Percentiles rank a stretch among this genome's conserved stretches.
These are phyloP conservation scores for Novumbra hubbsi DNA, from an alignment of 2,797 vertebrate species.

Conservation along the genomic window DNA sequence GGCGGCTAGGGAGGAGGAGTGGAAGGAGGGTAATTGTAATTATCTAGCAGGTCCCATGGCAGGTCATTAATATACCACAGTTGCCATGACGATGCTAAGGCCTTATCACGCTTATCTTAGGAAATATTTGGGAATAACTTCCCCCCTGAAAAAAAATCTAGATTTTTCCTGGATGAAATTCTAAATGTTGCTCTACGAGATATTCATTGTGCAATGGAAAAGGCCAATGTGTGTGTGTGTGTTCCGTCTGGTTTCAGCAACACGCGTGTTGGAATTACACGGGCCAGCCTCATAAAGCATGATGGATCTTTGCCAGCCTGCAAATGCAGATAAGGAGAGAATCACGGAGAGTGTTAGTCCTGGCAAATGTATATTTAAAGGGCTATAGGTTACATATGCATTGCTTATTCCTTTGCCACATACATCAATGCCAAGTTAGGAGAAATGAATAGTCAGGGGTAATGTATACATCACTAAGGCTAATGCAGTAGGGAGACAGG, in stretches of 20 bases:
- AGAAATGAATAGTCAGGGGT: conserved; percentile 75
- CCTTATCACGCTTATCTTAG: conserved; percentile 88
- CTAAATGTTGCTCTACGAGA: conserved; percentile 70
- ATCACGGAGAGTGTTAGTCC: conserved; percentile 72
- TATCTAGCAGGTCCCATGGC: conserved; percentile 88
- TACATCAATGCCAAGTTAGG: conserved; percentile 85
- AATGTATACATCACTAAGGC: conserved; percentile 42
- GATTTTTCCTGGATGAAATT: conserved; percentile 80
- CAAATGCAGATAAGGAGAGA: conserved; percentile 93
- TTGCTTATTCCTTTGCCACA: conserved; percentile 79
- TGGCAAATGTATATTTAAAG: conserved; percentile 84
- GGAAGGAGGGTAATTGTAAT: conserved; percentile 83
- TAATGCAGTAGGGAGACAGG: conserved; percentile 53
- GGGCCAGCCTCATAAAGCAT: conserved; percentile 77
- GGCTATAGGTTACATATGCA: conserved; percentile 81
- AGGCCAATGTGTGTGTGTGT: conserved; percentile 57
- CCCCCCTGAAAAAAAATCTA: conserved; percentile 73
- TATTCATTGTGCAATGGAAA: conserved; percentile 72
- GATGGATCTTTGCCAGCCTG: conserved; percentile 93
- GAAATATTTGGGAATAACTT: conserved; percentile 85
- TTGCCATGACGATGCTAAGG: conserved; percentile 78
- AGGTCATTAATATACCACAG: conserved; percentile 99
- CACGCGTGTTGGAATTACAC: conserved; percentile 76
- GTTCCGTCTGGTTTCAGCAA: conserved; percentile 52
- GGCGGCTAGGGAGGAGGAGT: conserved; percentile 34